Percentiles rank a stretch among this genome's conserved stretches.
Conservation (phyloP, 1,140 invertebrate species). For the Drosophila novamexicana region DNA sequence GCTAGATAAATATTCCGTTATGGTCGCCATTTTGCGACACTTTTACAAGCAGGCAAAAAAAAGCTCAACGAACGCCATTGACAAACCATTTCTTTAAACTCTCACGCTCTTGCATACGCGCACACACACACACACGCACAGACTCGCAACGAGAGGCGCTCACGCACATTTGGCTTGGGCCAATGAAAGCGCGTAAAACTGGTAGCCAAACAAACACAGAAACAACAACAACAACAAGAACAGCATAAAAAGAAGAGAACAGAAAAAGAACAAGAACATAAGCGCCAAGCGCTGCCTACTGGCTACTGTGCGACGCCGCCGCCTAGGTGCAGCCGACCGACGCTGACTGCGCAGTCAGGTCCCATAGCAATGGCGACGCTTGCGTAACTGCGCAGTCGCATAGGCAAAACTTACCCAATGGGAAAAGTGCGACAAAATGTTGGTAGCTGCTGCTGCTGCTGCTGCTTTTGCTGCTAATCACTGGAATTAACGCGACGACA, state of each 20-base stretch:
- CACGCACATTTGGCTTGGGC: constrained; percentile 49
- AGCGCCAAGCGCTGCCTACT: constrained; percentile 41
- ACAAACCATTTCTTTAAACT: constrained; percentile 46
- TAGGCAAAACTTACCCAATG: constrained; percentile 48
- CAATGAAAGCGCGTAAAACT: constrained; percentile 84
- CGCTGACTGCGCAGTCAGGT: constrained; percentile 34
- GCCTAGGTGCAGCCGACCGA: constrained; percentile 40
- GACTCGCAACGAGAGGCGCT: constrained; percentile 24
- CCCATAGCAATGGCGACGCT: constrained; percentile 38
- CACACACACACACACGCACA: constrained; percentile 8
- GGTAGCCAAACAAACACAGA: constrained; percentile 65
- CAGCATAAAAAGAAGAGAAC: constrained; percentile 30
- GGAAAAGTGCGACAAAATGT: constrained; percentile 15
- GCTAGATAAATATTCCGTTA: constrained; percentile 15
- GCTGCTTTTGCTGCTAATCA: constrained; percentile 34
- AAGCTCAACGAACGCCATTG: constrained; percentile 52
- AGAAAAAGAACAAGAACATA: constrained; percentile 41
- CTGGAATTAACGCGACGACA: constrained; percentile 41
- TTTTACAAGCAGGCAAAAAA: constrained; percentile 27
- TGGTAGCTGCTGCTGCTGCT: constrained; percentile 1
- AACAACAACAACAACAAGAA: constrained; percentile 10
- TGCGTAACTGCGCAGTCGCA: constrained; percentile 52
- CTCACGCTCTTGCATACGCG: constrained; percentile 24
- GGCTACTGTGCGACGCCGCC: constrained; percentile 64
- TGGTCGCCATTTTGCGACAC: constrained; percentile 48